Evolutionary conservation across 2,797 vertebrate genomes (phyloP).

Genomic region (Cryptoblepharus egeriae): DNA sequence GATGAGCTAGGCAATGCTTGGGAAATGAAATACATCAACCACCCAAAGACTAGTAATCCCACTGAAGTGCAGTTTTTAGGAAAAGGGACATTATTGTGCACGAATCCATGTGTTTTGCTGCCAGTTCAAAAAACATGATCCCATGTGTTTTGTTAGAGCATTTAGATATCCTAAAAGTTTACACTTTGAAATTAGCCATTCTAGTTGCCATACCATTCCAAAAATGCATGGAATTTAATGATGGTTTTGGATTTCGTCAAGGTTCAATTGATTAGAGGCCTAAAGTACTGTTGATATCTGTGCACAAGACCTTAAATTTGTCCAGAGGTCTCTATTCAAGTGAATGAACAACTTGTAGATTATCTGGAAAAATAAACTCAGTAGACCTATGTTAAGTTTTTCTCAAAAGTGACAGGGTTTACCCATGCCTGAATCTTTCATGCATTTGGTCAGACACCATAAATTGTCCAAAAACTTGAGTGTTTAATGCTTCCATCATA

Average conservation of each 20-base stretch:
- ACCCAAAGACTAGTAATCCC: background rate
- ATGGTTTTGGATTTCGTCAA: background rate
- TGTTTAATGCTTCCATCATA: slow-evolving; percentile 53
- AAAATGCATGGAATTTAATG: background rate
- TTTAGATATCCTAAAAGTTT: slow-evolving; percentile 5
- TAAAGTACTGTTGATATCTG: background rate
- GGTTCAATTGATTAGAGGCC: background rate
- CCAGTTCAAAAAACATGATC: slow-evolving; percentile 36
- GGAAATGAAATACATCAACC: slow-evolving; percentile 39
- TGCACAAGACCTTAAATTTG: background rate
- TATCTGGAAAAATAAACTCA: background rate
- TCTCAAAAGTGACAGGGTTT: background rate
- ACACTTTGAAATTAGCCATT: background rate
- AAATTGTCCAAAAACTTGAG: slow-evolving; percentile 41
- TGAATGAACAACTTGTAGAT: no score
- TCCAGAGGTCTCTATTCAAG: no score
- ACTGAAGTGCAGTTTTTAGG: slow-evolving; percentile 30
- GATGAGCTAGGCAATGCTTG: slow-evolving; percentile 61
- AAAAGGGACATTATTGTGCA: fast-evolving
- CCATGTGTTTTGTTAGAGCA: slow-evolving; percentile 42
- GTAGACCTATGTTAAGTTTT: background rate
- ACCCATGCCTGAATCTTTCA: background rate
- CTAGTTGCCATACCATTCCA: slow-evolving; percentile 32
- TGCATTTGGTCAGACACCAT: slow-evolving; percentile 8
- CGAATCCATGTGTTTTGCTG: no score